Conservation (phyloP, 2,888 invertebrate genomes). For the Congeria kusceri region DNA sequence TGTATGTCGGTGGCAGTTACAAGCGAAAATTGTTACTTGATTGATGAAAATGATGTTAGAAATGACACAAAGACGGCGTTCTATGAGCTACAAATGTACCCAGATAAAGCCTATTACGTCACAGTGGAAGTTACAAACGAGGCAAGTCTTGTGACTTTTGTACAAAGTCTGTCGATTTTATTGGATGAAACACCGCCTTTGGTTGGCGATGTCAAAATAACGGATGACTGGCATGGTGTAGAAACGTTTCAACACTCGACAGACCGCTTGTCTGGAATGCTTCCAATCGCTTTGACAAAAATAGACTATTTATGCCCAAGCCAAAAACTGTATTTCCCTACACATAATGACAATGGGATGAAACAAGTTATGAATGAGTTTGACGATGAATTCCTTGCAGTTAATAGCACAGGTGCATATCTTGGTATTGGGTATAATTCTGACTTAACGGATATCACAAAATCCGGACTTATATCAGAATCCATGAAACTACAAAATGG, state of each 20-base stretch:
- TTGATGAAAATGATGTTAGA: slow-evolving; percentile 36
- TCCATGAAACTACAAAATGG: slow-evolving; percentile 24
- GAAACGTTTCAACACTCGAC: slow-evolving; percentile 55
- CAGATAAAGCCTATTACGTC: slow-evolving; percentile 49
- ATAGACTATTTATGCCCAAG: slow-evolving; percentile 49
- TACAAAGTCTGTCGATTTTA: slow-evolving; percentile 42
- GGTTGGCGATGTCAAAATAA: slow-evolving; percentile 60
- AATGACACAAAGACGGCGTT: slow-evolving; percentile 57
- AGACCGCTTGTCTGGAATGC: slow-evolving; percentile 37
- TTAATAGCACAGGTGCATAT: slow-evolving; percentile 46
- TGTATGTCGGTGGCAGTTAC: slow-evolving; percentile 22
- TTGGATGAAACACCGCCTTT: slow-evolving; percentile 58
- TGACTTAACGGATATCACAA: slow-evolving; percentile 37
- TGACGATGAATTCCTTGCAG: slow-evolving; percentile 27
- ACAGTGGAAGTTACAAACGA: slow-evolving; percentile 56
- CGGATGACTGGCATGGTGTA: slow-evolving; percentile 47
- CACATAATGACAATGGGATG: not conserved
- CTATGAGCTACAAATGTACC: slow-evolving; percentile 58
- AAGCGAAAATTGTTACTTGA: slow-evolving; percentile 18
- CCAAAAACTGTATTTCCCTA: slow-evolving; percentile 36
- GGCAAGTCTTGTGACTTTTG: slow-evolving; percentile 43
- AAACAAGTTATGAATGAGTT: slow-evolving; percentile 11
- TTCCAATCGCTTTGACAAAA: slow-evolving; percentile 53
- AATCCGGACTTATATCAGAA: slow-evolving; percentile 38
- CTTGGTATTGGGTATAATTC: slow-evolving; percentile 54